Percentiles rank a stretch among this genome's conserved stretches.
Conservation (phyloP, 2,113 vertebrate genomes). For the Pelvicachromis taeniatus region DNA sequence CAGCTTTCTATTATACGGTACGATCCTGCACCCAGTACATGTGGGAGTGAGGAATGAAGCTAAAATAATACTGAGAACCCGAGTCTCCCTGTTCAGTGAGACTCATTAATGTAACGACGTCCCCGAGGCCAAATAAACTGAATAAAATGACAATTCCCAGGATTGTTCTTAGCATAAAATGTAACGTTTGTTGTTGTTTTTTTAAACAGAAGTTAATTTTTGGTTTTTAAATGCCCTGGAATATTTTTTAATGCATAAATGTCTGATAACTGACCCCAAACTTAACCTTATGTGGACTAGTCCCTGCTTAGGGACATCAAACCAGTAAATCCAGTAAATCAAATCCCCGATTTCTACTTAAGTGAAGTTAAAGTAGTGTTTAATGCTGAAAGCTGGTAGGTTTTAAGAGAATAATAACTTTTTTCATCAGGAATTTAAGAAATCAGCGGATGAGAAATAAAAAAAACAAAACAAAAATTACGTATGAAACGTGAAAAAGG, state of each 20-base stretch:
- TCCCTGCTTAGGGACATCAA: neutral
- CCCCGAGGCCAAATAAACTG: neutral
- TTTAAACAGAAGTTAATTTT: neutral
- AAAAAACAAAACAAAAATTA: too few species aligned
- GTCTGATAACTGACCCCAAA: neutral
- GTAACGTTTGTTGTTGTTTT: neutral
- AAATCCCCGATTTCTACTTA: too few species aligned
- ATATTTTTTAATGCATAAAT: fast-evolving
- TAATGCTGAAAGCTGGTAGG: neutral
- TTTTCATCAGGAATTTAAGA: neutral
- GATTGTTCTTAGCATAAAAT: neutral
- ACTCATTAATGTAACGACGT: neutral
- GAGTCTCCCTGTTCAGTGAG: neutral
- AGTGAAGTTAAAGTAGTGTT: neutral
- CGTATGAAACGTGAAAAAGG: neutral
- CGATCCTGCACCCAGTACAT: neutral
- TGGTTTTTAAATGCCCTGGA: neutral
- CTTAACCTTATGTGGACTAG: neutral
- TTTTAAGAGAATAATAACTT: neutral
- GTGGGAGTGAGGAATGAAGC: neutral
- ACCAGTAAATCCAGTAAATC: too few species aligned
- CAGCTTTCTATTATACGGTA: neutral
- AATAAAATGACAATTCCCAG: neutral
- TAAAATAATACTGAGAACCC: neutral
- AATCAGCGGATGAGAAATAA: neutral